Conservation (phyloP, 2,113 vertebrate genomes). For the Octodon degus region DNA sequence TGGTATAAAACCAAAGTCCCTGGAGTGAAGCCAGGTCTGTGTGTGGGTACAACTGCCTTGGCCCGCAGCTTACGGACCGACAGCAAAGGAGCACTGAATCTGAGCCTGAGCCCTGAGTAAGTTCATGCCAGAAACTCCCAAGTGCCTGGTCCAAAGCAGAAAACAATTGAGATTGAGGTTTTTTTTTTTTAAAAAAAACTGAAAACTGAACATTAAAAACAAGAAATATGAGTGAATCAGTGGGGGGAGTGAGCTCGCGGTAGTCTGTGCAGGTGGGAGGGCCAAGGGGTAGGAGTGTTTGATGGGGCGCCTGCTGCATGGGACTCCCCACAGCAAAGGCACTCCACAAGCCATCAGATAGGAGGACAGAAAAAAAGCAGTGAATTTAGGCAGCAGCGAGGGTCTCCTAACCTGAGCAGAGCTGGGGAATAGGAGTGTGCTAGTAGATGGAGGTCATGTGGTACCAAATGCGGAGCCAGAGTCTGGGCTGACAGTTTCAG, state of each 20-base stretch:
- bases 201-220: not conserved
- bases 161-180: not conserved
- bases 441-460: not conserved
- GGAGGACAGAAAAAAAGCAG: not conserved
- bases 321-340: not conserved
- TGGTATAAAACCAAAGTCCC: not conserved
- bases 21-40: not conserved
- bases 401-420: not conserved
- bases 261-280: not conserved
- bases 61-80: not conserved
- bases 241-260: not conserved
- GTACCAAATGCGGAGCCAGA: not conserved
- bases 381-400: not conserved
- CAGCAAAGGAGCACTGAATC: not conserved
- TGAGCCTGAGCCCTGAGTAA: not conserved
- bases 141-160: conserved; percentile 11
- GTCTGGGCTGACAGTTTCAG: not conserved
- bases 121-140: conserved; percentile 26
- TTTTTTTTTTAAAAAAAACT: not conserved
- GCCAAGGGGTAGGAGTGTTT: not conserved
- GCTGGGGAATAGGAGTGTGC: conserved; percentile 54
- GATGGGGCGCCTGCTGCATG: not conserved
- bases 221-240: not conserved
- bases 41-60: not conserved
- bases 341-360: not conserved